Evolutionary conservation across 2,113 vertebrate genomes (phyloP).

Genomic region (Heterotis niloticus): DNA sequence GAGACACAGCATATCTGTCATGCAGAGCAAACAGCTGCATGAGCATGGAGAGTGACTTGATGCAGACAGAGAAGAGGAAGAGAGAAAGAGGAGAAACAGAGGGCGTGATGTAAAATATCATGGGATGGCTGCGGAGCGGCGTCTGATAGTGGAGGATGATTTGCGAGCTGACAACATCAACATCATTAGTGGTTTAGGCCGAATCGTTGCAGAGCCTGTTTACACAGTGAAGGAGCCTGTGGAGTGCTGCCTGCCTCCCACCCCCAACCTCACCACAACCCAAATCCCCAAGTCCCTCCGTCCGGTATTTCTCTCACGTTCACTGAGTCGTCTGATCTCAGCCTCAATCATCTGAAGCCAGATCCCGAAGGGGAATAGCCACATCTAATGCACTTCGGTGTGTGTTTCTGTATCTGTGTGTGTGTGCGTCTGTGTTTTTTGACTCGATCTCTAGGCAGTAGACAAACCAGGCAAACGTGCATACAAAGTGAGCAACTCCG

Average conservation of each 20-base stretch:
- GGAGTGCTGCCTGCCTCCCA: conserved; percentile 1
- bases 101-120: neutral
- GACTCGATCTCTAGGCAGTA: conserved; percentile 3
- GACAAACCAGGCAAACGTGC: neutral
- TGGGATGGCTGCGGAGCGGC: neutral
- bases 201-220: neutral
- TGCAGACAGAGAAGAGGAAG: conserved; percentile 1
- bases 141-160: neutral
- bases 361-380: conserved; percentile 24
- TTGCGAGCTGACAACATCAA: neutral
- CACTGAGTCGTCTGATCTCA: conserved; percentile 32
- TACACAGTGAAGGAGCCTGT: neutral
- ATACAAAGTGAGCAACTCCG: conserved; percentile 18
- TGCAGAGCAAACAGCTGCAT: conserved; percentile 16
- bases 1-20: neutral
- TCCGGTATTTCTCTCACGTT: conserved; percentile 39
- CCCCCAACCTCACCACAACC: neutral
- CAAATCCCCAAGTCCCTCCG: conserved; percentile 5
- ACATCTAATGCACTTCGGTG: conserved; percentile 28
- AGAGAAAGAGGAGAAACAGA: neutral
- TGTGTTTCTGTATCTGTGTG: conserved; percentile 23
- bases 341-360: conserved; percentile 30
- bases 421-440: conserved; percentile 21
- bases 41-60: conserved; percentile 2
- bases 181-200: conserved; percentile 18